phyloP scores from a whole-genome alignment of 2,797 vertebrate species.

The Enoplosus armatus region DNA sequence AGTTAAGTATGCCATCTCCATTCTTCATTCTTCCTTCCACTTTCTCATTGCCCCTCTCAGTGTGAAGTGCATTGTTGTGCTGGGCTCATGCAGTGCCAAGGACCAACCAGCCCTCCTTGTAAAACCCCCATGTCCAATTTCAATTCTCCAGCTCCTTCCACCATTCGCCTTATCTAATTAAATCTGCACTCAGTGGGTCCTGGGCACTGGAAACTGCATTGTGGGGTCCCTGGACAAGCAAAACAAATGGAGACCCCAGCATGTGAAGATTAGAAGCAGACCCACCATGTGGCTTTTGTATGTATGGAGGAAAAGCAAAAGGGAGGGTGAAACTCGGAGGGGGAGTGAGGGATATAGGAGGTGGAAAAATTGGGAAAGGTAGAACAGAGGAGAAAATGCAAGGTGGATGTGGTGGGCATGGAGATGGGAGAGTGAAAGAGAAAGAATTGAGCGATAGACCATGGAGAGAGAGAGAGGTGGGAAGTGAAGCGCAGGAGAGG shows the following conservation, averaged over 20 bases:
- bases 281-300: constrained; percentile 81
- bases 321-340: constrained; percentile 33
- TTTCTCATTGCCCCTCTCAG: constrained; percentile 79
- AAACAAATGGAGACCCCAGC: constrained; percentile 85
- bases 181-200: constrained; percentile 85
- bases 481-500: constrained; percentile 33
- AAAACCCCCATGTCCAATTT: constrained; percentile 85
- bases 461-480: constrained; percentile 31
- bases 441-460: constrained; percentile 19
- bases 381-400: constrained; percentile 35
- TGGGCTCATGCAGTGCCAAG: constrained; percentile 68
- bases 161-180: constrained; percentile 85
- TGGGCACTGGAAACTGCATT: constrained; percentile 78
- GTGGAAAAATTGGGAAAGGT: constrained; percentile 32
- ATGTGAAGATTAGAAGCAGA: constrained; percentile 87
- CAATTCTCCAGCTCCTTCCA: constrained; percentile 81
- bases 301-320: constrained; percentile 50
- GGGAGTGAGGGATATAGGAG: constrained; percentile 36
- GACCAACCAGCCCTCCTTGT: constrained; percentile 66
- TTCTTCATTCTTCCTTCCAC: constrained; percentile 65
- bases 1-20: constrained; percentile 78
- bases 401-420: constrained; percentile 36
- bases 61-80: constrained; percentile 73
- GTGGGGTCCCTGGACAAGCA: constrained; percentile 84
- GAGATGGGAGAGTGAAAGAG: constrained; percentile 37